Percentiles rank a stretch among this genome's conserved stretches.
Conservation (phyloP, 2,888 invertebrate species). For the Rapana venosa region DNA sequence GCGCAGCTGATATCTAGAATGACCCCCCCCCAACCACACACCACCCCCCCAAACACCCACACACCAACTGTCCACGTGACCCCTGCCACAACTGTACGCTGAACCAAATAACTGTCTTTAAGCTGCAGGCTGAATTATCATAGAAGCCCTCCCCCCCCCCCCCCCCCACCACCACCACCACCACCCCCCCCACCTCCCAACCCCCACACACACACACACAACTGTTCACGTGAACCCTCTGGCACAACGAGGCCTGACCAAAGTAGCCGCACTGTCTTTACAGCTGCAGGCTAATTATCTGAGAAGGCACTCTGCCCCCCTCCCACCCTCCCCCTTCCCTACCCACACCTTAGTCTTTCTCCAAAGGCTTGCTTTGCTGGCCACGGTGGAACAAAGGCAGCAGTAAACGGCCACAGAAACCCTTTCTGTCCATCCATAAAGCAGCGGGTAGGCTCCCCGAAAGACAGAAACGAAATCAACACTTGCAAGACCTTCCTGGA, state of each 20-base stretch:
- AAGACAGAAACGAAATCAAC: conserved; percentile 10
- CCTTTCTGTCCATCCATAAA: not conserved
- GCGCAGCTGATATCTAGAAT: too few species aligned
- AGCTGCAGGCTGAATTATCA: not conserved
- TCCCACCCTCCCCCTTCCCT: not conserved
- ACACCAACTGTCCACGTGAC: too few species aligned
- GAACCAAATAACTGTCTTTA: too few species aligned
- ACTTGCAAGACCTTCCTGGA: conserved; percentile 14
- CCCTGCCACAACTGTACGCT: too few species aligned
- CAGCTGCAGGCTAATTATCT: not conserved
- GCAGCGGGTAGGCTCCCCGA: not conserved
- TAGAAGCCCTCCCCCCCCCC: not conserved
- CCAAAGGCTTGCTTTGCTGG: not conserved
- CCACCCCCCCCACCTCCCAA: too few species aligned
- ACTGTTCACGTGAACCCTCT: too few species aligned
- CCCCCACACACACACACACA: too few species aligned
- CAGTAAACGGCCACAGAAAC: not conserved
- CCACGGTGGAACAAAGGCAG: conserved; percentile 23
- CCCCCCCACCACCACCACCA: not conserved
- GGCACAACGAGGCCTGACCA: too few species aligned
- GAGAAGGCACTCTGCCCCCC: not conserved
- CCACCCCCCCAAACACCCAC: too few species aligned
- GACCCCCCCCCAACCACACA: too few species aligned
- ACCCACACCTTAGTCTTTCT: too few species aligned
- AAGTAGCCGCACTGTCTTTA: too few species aligned